Evolutionary conservation across 2,888 invertebrate genomes (phyloP).

Genomic region (Alviniconcha strummeri): DNA sequence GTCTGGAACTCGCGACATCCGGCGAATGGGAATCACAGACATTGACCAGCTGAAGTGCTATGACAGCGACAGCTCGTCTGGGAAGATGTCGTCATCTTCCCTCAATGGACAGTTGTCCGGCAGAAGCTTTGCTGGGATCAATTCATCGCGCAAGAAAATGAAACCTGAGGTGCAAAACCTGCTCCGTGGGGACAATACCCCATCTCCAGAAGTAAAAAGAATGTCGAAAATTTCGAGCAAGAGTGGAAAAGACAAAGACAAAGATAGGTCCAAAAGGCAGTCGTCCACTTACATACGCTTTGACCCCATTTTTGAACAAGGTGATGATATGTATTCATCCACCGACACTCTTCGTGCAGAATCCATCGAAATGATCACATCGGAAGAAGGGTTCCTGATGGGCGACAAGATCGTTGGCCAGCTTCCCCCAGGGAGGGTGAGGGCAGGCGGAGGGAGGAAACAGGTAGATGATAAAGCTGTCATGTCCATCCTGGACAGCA

Average conservation of each 20-base stretch:
- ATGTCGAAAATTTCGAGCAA: constrained; percentile 46
- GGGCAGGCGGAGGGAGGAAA: constrained; percentile 34
- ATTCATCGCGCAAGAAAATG: constrained; percentile 41
- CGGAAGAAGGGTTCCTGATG: constrained; percentile 42
- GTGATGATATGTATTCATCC: constrained; percentile 57
- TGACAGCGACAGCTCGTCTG: constrained; percentile 28
- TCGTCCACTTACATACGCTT: constrained; percentile 65
- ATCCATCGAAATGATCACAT: constrained; percentile 36
- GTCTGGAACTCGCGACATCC: constrained; percentile 48
- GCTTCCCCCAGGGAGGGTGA: constrained; percentile 38
- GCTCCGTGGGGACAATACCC: constrained; percentile 44
- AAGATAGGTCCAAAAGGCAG: constrained; percentile 39
- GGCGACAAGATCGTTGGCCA: constrained; percentile 29
- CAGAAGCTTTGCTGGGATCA: constrained; percentile 27
- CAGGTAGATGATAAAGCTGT: constrained; percentile 45
- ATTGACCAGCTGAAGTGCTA: constrained; percentile 59
- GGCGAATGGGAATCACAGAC: constrained; percentile 64
- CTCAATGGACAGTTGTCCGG: constrained; percentile 23
- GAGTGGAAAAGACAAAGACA: constrained; percentile 47
- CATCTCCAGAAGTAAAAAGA: constrained; percentile 43
- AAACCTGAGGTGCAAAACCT: constrained; percentile 50
- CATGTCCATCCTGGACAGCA: constrained; percentile 47
- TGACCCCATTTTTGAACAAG: constrained; percentile 64
- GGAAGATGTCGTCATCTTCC: constrained; percentile 15
- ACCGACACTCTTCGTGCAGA: constrained; percentile 51